Conservation (phyloP, 2,113 vertebrate species). For the Pollachius pollachius region DNA sequence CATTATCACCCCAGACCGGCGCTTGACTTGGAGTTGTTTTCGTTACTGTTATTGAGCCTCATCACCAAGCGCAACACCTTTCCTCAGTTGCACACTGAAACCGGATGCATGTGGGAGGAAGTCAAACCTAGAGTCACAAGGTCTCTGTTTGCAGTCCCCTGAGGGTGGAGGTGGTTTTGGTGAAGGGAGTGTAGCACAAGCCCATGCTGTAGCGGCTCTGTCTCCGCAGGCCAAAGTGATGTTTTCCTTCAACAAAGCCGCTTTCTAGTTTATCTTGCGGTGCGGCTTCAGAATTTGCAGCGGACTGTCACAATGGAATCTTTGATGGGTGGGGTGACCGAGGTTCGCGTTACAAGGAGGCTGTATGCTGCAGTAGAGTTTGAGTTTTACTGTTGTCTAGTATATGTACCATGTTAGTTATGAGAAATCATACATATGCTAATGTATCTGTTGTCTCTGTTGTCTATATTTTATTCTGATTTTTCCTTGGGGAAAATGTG, state of each 20-base stretch:
- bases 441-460: not conserved
- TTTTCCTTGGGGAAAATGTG: not conserved
- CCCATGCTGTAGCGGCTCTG: constrained; percentile 8
- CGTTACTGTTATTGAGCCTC: constrained; percentile 30
- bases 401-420: not conserved
- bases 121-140: constrained; percentile 58
- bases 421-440: no score
- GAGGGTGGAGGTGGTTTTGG: constrained; percentile 3
- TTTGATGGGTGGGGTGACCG: constrained; percentile 23
- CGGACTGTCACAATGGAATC: constrained; percentile 43
- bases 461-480: not conserved
- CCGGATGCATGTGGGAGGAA: constrained; percentile 58
- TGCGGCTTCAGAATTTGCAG: constrained; percentile 34
- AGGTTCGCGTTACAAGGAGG: constrained; percentile 32
- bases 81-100: constrained; percentile 33
- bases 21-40: constrained; percentile 9
- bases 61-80: constrained; percentile 34
- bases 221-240: constrained; percentile 32
- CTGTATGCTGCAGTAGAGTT: constrained; percentile 4
- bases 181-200: constrained; percentile 9
- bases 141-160: constrained; percentile 58
- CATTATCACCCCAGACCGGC: not conserved
- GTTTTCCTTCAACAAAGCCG: constrained; percentile 46
- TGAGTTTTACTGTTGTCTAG: constrained; percentile 21
- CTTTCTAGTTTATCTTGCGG: constrained; percentile 43